These are phyloP conservation scores for Galemys pyrenaicus DNA, from an alignment of 2,113 vertebrate species.

Conservation along the genomic window DNA sequence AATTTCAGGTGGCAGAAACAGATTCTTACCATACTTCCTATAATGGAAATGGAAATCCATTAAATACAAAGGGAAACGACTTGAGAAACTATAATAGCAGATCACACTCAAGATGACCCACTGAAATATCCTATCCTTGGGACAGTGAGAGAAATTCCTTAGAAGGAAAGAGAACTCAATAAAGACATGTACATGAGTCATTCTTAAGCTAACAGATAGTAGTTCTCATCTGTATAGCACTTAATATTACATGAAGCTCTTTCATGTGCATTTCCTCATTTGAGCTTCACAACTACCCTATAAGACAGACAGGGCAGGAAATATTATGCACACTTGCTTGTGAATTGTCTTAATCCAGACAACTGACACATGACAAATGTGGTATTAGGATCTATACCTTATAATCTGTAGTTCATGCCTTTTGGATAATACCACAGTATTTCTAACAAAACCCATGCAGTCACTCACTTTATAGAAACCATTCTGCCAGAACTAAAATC, in stretches of 20 bases:
- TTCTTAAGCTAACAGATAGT: constrained; percentile 23
- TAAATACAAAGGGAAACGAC: constrained; percentile 47
- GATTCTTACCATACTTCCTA: neutral
- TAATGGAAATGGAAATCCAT: constrained; percentile 17
- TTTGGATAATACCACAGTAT: neutral
- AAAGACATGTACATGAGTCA: constrained; percentile 26
- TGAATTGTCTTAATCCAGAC: constrained; percentile 23
- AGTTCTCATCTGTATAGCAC: neutral
- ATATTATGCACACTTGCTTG: neutral
- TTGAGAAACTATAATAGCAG: constrained; percentile 61
- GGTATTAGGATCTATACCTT: neutral
- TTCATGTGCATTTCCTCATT: neutral
- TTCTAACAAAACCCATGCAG: neutral
- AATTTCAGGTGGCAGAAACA: constrained; percentile 36
- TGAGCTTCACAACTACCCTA: neutral
- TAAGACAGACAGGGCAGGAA: neutral
- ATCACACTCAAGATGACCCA: constrained; percentile 43
- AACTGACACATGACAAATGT: neutral
- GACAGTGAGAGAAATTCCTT: constrained; percentile 44
- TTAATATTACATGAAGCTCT: neutral
- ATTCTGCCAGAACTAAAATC: constrained; percentile 23
- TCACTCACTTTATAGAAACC: neutral
- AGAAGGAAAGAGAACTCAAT: constrained; percentile 36
- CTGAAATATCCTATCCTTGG: constrained; percentile 23
- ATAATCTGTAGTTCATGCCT: neutral